Conservation (phyloP, 2,113 vertebrate genomes). For the Empidonax traillii region DNA sequence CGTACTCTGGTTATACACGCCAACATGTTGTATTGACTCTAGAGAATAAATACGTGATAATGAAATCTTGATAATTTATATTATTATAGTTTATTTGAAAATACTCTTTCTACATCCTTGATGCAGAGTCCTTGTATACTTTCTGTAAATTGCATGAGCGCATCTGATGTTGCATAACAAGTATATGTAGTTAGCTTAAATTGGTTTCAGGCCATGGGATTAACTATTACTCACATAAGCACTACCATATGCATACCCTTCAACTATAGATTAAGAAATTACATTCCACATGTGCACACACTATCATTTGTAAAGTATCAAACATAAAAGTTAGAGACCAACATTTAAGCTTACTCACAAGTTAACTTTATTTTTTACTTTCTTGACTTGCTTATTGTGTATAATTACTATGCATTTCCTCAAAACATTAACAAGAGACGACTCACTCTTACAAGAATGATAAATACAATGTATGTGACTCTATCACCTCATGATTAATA, state of each 20-base stretch:
- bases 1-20: background rate
- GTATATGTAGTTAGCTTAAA: background rate
- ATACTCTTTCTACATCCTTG: background rate
- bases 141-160: background rate
- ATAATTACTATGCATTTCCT: constrained; percentile 26
- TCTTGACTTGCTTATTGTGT: background rate
- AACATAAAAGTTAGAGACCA: background rate
- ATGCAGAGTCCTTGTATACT: background rate
- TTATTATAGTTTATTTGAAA: background rate
- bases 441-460: constrained; percentile 45
- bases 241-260: background rate
- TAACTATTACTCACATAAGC: background rate
- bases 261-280: background rate
- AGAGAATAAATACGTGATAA: background rate
- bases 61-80: background rate
- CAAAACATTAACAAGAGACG: constrained; percentile 47
- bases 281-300: background rate
- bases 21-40: background rate
- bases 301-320: background rate
- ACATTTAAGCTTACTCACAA: background rate
- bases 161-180: background rate
- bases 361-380: background rate
- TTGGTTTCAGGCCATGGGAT: background rate
- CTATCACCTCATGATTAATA: constrained; percentile 67
- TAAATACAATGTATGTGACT: constrained; percentile 56